Conservation (phyloP, 2,113 vertebrate genomes). For the Xyrauchen texanus region DNA sequence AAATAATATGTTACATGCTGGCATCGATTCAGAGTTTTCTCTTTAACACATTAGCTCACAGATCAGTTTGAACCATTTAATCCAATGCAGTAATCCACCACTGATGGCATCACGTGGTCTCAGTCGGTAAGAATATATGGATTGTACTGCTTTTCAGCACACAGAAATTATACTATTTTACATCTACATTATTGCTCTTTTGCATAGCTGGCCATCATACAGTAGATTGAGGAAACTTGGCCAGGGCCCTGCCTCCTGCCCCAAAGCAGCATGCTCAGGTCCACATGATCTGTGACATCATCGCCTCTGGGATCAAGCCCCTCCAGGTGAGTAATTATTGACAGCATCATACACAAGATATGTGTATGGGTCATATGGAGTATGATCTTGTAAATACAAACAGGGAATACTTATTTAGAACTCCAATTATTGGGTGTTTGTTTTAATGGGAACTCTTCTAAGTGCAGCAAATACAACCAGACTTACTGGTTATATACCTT, state of each 20-base stretch:
- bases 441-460: too few species aligned
- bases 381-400: too few species aligned
- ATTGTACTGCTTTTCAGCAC: not conserved
- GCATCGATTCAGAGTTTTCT: not conserved
- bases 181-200: too few species aligned
- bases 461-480: too few species aligned
- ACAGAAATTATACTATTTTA: not conserved
- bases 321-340: slow-evolving; percentile 79
- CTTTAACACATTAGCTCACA: slow-evolving; percentile 73
- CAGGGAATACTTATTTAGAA: too few species aligned
- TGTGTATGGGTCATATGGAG: not conserved
- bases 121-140: slow-evolving; percentile 84
- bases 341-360: not conserved
- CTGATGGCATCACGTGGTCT: slow-evolving; percentile 84
- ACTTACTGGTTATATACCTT: too few species aligned
- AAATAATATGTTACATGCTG: not conserved
- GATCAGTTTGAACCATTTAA: slow-evolving; percentile 84
- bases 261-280: slow-evolving; percentile 82
- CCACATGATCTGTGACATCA: slow-evolving; percentile 87
- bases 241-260: slow-evolving; percentile 84
- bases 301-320: slow-evolving; percentile 91
- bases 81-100: slow-evolving; percentile 95
- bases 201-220: slow-evolving; percentile 88
- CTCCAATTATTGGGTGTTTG: too few species aligned
- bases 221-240: slow-evolving; percentile 92